phyloP scores from a whole-genome alignment of 2,113 vertebrate species.

The Uria aalge region DNA sequence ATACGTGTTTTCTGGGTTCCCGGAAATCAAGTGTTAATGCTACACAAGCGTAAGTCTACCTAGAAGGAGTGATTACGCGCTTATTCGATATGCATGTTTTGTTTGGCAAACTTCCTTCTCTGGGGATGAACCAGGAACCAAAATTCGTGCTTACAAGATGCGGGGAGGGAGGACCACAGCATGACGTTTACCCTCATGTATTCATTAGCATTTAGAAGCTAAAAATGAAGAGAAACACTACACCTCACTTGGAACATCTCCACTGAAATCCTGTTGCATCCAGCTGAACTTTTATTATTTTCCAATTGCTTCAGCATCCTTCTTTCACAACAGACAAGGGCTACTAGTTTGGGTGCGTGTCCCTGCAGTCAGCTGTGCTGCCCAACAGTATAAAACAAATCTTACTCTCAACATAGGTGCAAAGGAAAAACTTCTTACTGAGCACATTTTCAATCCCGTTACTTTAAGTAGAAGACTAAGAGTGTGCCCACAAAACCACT shows the following conservation, averaged over 20 bases:
- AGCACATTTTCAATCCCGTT: not conserved
- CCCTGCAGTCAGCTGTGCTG: not conserved
- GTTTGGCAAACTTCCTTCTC: not conserved
- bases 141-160: not conserved
- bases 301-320: not conserved
- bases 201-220: not conserved
- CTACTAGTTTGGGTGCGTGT: not conserved
- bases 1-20: not conserved
- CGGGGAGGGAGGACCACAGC: not conserved
- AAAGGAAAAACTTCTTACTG: not conserved
- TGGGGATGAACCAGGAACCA: not conserved
- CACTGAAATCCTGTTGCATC: not conserved
- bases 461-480: not conserved
- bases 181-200: rapidly evolving
- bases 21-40: not conserved
- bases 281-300: not conserved
- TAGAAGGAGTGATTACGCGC: not conserved
- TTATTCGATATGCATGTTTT: not conserved
- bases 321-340: not conserved
- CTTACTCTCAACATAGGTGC: rapidly evolving
- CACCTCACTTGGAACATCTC: not conserved
- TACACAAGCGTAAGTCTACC: not conserved
- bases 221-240: not conserved
- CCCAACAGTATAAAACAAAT: not conserved
- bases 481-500: not conserved